Base-by-base conservation (phyloP, 2,113 vertebrate species). In the Lophura nycthemera region DNA sequence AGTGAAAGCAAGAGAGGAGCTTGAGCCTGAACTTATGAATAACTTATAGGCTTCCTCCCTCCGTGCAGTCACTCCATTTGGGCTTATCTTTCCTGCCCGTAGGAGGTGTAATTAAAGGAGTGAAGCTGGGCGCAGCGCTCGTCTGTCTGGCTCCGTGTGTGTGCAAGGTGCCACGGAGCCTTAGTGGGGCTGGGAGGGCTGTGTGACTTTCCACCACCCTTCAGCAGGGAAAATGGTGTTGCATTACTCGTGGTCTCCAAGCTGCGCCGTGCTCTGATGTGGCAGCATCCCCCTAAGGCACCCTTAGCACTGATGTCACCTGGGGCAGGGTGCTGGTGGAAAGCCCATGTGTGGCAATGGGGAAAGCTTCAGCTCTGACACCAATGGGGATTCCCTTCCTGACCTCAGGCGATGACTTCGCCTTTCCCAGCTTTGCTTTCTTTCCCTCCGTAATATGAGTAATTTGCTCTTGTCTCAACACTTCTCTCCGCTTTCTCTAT, bases 31-130 rank as follows among this genome's bases (percentile, higher is more conserved):
- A 93, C 96, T 97, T 97, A 97, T 90, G 93, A 97, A 97, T 97
- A 98, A 97, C 97, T 97, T 96, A 97, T 95, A 83, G 95, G 79
- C 74, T 95, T 90, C 94, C 89, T 96, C 90, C 65, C 81, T 92
- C 92, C 86, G 15, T 52, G 90, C 90, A 96, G 83, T 89, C 83
- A 82, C 95, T 97, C 94, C 89, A 73, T 93, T 97, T 95, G 96
- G 95, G 89, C 87, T 95, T 95, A 92, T 98, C 93, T 95, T 95
- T 96, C 87, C 73, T 90, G 61, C 88, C 95, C 83, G 90, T 89
- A 34, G 76, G 93, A 93, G 94, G 95, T 64, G 88, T 95, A 95
- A 97, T 96, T 96, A 93, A 97, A 96, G 92, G 90, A 90, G 92
- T 73, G 70, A 34, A 95, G 74, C 83, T 7, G 5, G 81, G 91